Evolutionary conservation across 2,888 invertebrate genomes (phyloP), one percentile per base, ranked within the genome.

Genomic region (Tridacna gigas): DNA sequence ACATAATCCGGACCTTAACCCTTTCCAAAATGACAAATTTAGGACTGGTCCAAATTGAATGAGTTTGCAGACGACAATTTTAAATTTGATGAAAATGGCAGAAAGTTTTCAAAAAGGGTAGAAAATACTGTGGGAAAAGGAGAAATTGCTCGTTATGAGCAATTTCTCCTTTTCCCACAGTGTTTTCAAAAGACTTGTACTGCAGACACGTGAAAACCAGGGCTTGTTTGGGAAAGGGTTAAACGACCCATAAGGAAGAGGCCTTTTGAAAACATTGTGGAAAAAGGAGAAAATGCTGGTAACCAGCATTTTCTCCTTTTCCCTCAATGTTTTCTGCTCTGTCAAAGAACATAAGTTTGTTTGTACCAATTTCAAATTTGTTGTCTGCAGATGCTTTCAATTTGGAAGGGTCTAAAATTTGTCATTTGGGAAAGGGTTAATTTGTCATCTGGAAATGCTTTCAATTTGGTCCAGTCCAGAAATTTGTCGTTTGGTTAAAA

Each of bases 131-230:
- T 25, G 25, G 66, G 12, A 66, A 66, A 66, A 28, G 66, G 25
- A 66, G 37, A 25, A 28, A 28, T 66, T 66, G 13, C 66, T 66
- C 26, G 13, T 20, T 26, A n/a, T 56, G 25, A 56, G 51, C 56
- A 74, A 56, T 56, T 74, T 56, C 37, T 74, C 11, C 56, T 56
- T 61, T 61, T 15, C 13, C 9, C 61, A n/a, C 61, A 15, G n/a
- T 61, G 61, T 61, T 15, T 61, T 61, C n/a, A 51, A 51, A 51
- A 51, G 51, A 13, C 15, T 11, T 51, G 12, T 51, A 15, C 51
- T 51, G 51, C 51, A 51, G 51, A 51, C 12, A 15, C 51, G 51
- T 51, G 12, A 51, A 15, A 51, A 51, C 11, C 12, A 11, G 15
- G 11, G 12, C 15, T 51, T 51, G 15, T 51, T 11, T 13, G 51